A percentile compares a stretch with the other conserved stretches of the same genome.
phyloP scores from a whole-genome alignment of 2,888 invertebrate genomes.

The Ochropleura plecta region DNA sequence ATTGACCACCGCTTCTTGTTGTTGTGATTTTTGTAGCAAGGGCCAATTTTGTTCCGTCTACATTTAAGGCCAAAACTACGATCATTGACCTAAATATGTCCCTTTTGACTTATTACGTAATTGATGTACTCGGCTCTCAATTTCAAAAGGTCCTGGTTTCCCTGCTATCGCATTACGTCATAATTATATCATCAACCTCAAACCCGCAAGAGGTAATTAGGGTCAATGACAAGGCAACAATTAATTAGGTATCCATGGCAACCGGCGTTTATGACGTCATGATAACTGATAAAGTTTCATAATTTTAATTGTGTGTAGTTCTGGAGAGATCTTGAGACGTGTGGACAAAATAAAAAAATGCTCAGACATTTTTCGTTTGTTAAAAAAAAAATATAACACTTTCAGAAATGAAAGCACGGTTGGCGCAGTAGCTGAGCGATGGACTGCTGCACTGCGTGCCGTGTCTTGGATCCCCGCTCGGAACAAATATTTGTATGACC shows the following conservation, averaged over 20 bases:
- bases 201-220: constrained; percentile 43
- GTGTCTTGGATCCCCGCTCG: too few relatives aligned
- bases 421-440: too few relatives aligned
- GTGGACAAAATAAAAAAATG: background rate
- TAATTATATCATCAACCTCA: constrained; percentile 31
- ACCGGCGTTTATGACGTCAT: background rate
- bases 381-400: background rate
- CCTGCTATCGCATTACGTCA: constrained; percentile 15
- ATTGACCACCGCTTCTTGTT: background rate
- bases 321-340: background rate
- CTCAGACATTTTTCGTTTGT: background rate
- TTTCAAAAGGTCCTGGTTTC: constrained; percentile 20
- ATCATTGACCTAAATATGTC: constrained; percentile 6
- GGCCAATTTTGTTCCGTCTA: background rate
- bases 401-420: background rate
- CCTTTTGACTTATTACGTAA: constrained; percentile 18
- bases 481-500: too few relatives aligned
- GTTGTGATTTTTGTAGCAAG: background rate
- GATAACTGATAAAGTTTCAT: too few relatives aligned
- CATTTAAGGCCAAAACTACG: background rate
- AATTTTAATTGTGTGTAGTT: background rate
- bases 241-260: constrained; percentile 30
- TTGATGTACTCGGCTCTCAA: constrained; percentile 13
- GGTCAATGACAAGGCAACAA: constrained; percentile 21
- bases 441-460: too few relatives aligned